Base-by-base conservation (phyloP, 1,140 invertebrate species). In the Hesperophylax magnus region DNA sequence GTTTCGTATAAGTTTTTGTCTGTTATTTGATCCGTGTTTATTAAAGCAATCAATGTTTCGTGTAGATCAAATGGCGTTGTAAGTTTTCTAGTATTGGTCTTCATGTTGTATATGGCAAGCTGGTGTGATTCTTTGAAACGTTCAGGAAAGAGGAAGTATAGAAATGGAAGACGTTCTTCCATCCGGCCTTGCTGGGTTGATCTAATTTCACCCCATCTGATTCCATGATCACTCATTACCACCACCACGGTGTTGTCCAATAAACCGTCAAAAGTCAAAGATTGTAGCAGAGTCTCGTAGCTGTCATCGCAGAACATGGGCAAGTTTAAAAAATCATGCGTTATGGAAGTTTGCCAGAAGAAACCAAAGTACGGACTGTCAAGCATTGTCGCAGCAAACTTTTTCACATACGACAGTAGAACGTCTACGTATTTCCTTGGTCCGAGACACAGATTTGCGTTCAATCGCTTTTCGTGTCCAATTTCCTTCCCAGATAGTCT, bases 221-320 rank as follows among this genome's bases (percentile, higher is more conserved):
- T 94, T 0, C 98, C 98, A 87, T 99, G 98, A 88, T 99, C 98
- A 85, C 97, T 98, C 83, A 97, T 91, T 18, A 98, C 92, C 24
- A 98, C 90, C 0, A 98, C 86, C 83, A 95, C 88, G 0, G 93
- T 93, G 60, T 94, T 91, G 54, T 95, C 91, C 81, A 95, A 87
- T 14, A 92, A 90, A 0, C 92, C 91, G n/a, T 89, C 88, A 0
- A 89, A 85, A 18, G 93, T 89, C 27, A 96, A 84, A 4, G 89
- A 86, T 78, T 91, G 86, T 20, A 96, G 88, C 84, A 93, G 93
- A 0, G 86, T 82, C 9, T 89, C 84, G 79, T 94, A 91, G 52
- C 89, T 88, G 0, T 89, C 85, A 81, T 97, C 96, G 87, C 95
- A 93, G 4, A 92, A 88, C 53, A 92, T 92, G 0, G 93, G 92